Evolutionary conservation across 1,140 invertebrate genomes (phyloP), one percentile per base, ranked within the genome.

Genomic region (Stenopsyche tienmushanensis): DNA sequence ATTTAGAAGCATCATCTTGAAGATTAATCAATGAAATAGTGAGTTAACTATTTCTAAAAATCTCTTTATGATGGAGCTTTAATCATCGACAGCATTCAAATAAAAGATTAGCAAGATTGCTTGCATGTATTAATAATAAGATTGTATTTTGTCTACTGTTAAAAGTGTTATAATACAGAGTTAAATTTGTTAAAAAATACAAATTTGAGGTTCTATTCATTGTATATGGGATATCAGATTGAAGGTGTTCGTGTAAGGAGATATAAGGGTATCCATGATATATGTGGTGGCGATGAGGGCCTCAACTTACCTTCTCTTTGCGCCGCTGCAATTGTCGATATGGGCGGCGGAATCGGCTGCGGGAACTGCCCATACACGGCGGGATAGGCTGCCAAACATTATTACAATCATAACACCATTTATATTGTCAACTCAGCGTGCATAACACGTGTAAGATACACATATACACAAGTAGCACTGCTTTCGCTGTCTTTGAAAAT

Each of bases 291-390:
- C 18, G 62, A 17, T 39, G 17, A 17, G 63, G 73, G 73, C 74
- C 76, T 73, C 74, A 73, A 79, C 88, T 93, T 93, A 94, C 93
- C 93, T 92, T 96, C 93, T 86, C 94, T 92, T 83, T 94, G 93
- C 76, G 90, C 88, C 64, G 92, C 89, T 73, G 92, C 90, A 78
- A 94, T 90, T 73, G 92, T 89, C 73, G 91, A 89, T 83, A 94
- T 88, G 78, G 93, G 92, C 81, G 93, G 92, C 75, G 92, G 89
- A 75, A 96, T 90, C 75, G 93, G 91, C 86, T 96, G 94, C 82
- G 94, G 92, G 83, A 94, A 94, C 86, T 96, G 93, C 77, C 92
- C 90, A 84, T 96, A 96, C 77, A 95, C 91, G 81, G 93, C 90
- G 78, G 94, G 92, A 82, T 94, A 96, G 82, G 93, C 92, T 90